Conservation (phyloP, 2,797 vertebrate genomes). For the Chelidonichthys spinosus region DNA sequence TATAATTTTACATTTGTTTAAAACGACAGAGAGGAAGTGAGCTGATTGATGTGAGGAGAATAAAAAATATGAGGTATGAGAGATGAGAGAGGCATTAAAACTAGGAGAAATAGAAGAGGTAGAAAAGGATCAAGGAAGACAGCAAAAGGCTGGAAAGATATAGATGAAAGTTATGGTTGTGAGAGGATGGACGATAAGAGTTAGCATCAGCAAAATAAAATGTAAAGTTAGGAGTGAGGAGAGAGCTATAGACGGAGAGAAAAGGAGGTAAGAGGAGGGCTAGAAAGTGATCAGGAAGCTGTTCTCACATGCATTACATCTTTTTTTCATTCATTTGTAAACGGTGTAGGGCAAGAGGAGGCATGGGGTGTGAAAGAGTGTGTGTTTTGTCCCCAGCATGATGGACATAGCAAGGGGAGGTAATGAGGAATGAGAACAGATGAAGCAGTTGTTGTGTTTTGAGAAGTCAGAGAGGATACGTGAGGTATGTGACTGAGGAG, state of each 20-base stretch:
- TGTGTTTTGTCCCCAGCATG: slow-evolving; percentile 12
- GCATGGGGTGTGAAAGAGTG: background rate
- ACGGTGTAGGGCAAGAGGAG: too few relatives aligned
- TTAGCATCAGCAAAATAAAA: too few relatives aligned
- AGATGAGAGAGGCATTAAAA: background rate
- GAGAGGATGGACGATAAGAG: background rate
- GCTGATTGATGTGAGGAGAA: slow-evolving; percentile 8
- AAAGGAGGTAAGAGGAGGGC: background rate
- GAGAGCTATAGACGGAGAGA: background rate
- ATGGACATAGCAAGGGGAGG: slow-evolving; percentile 8
- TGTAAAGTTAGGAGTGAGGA: too few relatives aligned
- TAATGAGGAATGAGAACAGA: slow-evolving; percentile 20
- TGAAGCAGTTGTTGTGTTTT: slow-evolving; percentile 26
- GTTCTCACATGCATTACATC: slow-evolving; percentile 48
- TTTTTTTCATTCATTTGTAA: slow-evolving; percentile 43
- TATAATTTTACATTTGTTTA: slow-evolving; percentile 16
- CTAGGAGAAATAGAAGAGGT: background rate
- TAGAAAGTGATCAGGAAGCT: slow-evolving; percentile 11
- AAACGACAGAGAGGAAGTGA: background rate
- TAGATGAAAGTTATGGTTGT: too few relatives aligned
- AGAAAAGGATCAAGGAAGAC: background rate
- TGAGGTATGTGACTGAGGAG: background rate
- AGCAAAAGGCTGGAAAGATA: background rate
- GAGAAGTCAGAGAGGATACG: slow-evolving; percentile 10
- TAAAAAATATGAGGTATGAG: background rate